Evolutionary conservation across 2,797 vertebrate species (phyloP).

Genomic region (Choloepus didactylus): DNA sequence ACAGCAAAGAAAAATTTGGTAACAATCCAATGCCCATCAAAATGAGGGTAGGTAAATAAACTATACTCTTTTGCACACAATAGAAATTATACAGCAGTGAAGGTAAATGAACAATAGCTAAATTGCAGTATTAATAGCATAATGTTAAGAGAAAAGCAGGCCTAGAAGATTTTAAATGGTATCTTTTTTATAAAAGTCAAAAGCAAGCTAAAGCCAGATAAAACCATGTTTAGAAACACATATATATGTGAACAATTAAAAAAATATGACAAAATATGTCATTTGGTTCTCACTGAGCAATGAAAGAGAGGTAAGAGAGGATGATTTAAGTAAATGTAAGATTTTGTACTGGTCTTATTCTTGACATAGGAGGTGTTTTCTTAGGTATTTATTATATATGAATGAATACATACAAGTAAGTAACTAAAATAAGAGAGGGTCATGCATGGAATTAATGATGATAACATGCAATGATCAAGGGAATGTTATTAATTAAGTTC

Average conservation of each 20-base stretch:
- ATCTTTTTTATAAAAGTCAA: not conserved
- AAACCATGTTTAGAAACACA: not conserved
- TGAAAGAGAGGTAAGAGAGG: not conserved
- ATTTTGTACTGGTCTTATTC: not conserved
- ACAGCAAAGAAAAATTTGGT: not conserved
- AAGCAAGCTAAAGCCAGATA: not conserved
- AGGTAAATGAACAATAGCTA: not conserved
- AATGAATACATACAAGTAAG: not conserved
- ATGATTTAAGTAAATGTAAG: not conserved
- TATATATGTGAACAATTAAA: not conserved
- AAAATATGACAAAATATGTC: not conserved
- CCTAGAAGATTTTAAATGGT: not conserved
- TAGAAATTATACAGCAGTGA: not conserved
- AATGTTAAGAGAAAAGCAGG: not conserved
- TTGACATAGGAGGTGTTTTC: not conserved
- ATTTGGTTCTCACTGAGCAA: not conserved
- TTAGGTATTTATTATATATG: not conserved
- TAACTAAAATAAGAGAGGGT: conserved; percentile 23
- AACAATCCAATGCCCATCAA: not conserved
- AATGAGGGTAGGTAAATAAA: not conserved
- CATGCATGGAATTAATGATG: not conserved
- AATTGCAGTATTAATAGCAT: not conserved
- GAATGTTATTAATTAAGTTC: too few relatives aligned
- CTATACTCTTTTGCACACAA: not conserved
- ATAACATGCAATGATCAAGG: not conserved